These are phyloP conservation scores for Amphipyra tragopoginis DNA, from an alignment of 2,888 invertebrate genomes.

Conservation along the genomic window DNA sequence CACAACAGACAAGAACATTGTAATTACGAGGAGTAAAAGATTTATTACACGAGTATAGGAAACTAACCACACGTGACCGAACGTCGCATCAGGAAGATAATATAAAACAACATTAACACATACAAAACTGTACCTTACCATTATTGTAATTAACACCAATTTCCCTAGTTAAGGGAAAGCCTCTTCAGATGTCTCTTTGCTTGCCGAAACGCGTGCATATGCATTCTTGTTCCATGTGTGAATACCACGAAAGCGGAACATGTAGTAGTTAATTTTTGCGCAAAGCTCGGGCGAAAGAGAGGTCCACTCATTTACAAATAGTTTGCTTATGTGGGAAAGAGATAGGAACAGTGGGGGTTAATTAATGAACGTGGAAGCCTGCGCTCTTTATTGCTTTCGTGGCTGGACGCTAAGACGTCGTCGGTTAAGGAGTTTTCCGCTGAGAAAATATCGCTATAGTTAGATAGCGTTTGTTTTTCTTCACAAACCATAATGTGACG, in stretches of 20 bases:
- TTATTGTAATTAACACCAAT: constrained; percentile 77
- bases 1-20: constrained; percentile 88
- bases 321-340: constrained; percentile 80
- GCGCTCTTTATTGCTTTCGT: constrained; percentile 90
- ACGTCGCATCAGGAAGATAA: constrained; percentile 66
- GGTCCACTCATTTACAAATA: constrained; percentile 87
- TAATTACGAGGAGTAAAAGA: constrained; percentile 88
- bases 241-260: constrained; percentile 81
- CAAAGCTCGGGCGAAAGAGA: constrained; percentile 88
- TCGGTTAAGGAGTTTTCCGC: constrained; percentile 87
- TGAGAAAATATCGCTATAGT: constrained; percentile 81
- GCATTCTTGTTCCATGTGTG: constrained; percentile 85
- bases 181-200: constrained; percentile 68
- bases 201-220: constrained; percentile 78
- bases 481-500: constrained; percentile 44
- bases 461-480: constrained; percentile 73
- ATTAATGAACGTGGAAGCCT: constrained; percentile 91
- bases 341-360: constrained; percentile 84
- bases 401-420: constrained; percentile 88
- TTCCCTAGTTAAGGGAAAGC: constrained; percentile 65
- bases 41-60: constrained; percentile 87
- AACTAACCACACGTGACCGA: constrained; percentile 87
- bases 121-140: constrained; percentile 78
- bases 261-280: constrained; percentile 90
- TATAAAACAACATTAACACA: constrained; percentile 69